Evolutionary conservation across 2,113 vertebrate genomes (phyloP), one percentile per base, ranked within the genome.

Genomic region (Bubo scandiacus): DNA sequence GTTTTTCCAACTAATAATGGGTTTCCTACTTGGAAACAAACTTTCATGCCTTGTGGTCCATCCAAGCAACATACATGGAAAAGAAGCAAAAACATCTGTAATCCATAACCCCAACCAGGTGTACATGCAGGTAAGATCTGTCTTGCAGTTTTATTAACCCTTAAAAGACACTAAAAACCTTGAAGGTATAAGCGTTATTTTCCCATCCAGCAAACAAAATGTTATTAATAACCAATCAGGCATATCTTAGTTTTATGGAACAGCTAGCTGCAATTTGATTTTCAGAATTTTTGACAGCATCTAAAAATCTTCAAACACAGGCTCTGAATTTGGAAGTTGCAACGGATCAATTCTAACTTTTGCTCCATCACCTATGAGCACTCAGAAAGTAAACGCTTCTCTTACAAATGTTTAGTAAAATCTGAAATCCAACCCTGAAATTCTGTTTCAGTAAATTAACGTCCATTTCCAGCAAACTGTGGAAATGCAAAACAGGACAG

Each of bases 31-130:
- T 23, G 10, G 88, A 86, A 71, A 71, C 12, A 62, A 87, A 13
- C 8, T 45, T 55, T 36, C 12, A 51, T 18, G n/a, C 17, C 17
- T 81, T 65, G 17, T 52, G 29, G 15, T 47, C 23, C 36, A 40
- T 55, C 58, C 21, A 20, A 74, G 79, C 25, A 67, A 18, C 1
- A n/a, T 1, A 68, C 30, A 62, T 0, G 0, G 29, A 77, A 73
- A 23, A 83, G 29, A 63, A 57, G 23, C 30, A 77, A 45, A 45
- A 27, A 4, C 0, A 1, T 36, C 68, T 81, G 62, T 55, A 83
- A 78, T 4, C 40, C 16, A 14, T 47, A 72, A 92, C 15, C 20
- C 36, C 11, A 83, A 65, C 4, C 11, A 88, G 9, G 12, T 27
- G 4, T 15, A 91, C 6, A 5, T 25, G 51, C 29, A 75, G n/a